Percentiles rank a stretch among this genome's conserved stretches.
phyloP scores from a whole-genome alignment of 92 coral and sea anemone genomes.

The Heteractis magnifica region DNA sequence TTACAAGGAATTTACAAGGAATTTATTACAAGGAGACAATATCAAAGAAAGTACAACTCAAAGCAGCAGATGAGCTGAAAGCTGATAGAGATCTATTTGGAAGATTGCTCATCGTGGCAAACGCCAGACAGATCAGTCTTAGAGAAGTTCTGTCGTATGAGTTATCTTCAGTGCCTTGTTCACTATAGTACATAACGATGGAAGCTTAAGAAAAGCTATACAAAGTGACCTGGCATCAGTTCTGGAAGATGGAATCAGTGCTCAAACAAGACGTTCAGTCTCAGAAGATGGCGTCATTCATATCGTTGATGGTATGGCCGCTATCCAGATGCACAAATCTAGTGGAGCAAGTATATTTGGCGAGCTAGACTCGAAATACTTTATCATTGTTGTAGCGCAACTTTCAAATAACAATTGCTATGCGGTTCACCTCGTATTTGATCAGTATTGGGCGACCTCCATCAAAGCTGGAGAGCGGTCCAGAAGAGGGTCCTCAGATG shows the following conservation, averaged over 20 bases:
- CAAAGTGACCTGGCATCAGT: constrained; percentile 23
- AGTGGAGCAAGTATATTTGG: constrained; percentile 3
- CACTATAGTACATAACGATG: constrained; percentile 16
- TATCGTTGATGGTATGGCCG: not conserved
- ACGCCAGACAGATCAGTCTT: not conserved
- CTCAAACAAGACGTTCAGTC: constrained; percentile 28
- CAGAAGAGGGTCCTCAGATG: no score
- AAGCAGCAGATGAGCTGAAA: constrained; percentile 12
- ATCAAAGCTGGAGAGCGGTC: no score
- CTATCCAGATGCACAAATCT: constrained; percentile 31
- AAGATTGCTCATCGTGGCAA: constrained; percentile 37
- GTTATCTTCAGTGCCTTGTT: not conserved
- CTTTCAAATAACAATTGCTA: no score
- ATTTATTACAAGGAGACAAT: no score
- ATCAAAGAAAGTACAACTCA: not conserved
- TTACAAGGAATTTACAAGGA: no score
- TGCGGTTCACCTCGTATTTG: no score
- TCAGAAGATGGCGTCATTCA: not conserved
- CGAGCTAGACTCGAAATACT: no score
- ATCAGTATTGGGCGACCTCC: no score
- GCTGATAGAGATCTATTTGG: constrained; percentile 35
- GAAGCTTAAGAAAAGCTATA: not conserved
- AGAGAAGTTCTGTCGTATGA: not conserved
- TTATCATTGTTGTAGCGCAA: no score
- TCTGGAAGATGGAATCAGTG: constrained; percentile 24